Conservation (phyloP, 2,113 vertebrate species). For the Dipodomys stephensi region DNA sequence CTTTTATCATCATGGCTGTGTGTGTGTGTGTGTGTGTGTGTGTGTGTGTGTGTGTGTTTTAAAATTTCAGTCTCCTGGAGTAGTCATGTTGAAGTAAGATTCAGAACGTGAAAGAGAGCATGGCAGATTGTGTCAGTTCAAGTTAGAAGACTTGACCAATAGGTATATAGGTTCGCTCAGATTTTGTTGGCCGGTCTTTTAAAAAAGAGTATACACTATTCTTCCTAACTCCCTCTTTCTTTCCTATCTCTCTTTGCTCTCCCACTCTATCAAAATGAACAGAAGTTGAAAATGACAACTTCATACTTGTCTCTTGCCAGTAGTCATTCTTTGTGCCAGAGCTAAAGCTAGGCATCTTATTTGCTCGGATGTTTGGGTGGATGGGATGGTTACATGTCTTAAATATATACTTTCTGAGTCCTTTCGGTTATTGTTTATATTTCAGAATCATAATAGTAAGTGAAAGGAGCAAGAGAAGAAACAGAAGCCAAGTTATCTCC, state of each 20-base stretch:
- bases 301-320: neutral
- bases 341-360: neutral
- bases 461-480: neutral
- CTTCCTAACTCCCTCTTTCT: neutral
- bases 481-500: neutral
- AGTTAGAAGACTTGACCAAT: conserved; percentile 47
- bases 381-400: neutral
- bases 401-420: neutral
- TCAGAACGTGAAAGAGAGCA: neutral
- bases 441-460: neutral
- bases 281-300: conserved; percentile 27
- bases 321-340: neutral
- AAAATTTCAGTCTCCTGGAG: conserved; percentile 42
- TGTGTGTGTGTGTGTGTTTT: conserved; percentile 24
- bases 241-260: neutral
- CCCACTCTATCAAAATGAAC: conserved; percentile 1
- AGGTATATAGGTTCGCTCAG: conserved; percentile 1
- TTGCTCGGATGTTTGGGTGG: neutral
- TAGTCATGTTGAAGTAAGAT: neutral
- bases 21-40: neutral
- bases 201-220: neutral
- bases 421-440: neutral
- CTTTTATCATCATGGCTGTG: conserved; percentile 44
- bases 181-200: conserved; percentile 48
- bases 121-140: neutral